Percentiles rank a stretch among this genome's conserved stretches.
Evolutionary conservation across 2,797 vertebrate genomes (phyloP).

Genomic region (Dallia pectoralis): DNA sequence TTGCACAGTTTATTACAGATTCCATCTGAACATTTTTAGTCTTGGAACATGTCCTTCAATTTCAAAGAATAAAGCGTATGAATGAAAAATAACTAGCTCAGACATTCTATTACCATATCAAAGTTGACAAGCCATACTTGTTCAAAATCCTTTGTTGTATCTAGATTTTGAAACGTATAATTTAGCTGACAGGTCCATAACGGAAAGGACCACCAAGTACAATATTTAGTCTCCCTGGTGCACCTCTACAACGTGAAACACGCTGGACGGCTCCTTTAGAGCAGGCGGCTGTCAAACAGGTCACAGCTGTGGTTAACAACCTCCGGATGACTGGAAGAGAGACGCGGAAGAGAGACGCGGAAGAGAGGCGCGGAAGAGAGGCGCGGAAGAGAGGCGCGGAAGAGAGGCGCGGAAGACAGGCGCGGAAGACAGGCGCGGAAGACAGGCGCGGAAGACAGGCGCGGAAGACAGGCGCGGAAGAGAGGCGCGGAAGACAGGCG

Average conservation of each 20-base stretch:
- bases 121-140: background rate
- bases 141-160: background rate
- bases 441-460: too few relatives aligned
- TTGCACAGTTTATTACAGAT: background rate
- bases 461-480: too few relatives aligned
- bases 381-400: too few relatives aligned
- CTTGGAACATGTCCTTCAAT: background rate
- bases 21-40: background rate
- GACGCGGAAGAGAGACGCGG: too few relatives aligned
- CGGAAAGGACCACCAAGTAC: background rate
- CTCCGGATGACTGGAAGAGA: conserved; percentile 17
- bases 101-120: background rate
- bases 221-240: background rate
- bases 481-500: too few relatives aligned
- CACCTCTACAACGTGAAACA: background rate
- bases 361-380: too few relatives aligned
- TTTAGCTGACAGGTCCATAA: background rate
- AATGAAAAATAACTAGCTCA: background rate
- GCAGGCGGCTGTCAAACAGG: conserved; percentile 5
- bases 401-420: too few relatives aligned
- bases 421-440: too few relatives aligned
- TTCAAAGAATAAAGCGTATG: background rate
- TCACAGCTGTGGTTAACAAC: conserved; percentile 22
- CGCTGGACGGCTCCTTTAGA: background rate
- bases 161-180: background rate